These are phyloP conservation scores for Musca vetustissima DNA, from an alignment of 1,140 invertebrate genomes.

Conservation along the genomic window DNA sequence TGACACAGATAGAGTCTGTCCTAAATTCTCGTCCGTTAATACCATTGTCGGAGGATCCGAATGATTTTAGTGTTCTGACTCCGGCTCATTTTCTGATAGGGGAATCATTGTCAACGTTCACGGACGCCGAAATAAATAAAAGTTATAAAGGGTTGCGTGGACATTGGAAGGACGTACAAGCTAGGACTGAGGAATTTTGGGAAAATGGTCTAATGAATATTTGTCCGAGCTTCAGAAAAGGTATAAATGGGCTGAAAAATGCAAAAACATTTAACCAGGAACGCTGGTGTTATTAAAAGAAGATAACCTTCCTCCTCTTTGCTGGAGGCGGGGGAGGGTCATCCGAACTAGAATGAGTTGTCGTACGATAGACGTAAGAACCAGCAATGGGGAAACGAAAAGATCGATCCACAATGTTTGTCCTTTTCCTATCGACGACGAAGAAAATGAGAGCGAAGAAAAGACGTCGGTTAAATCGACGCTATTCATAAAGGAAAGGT, in stretches of 20 bases:
- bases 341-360: background rate
- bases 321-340: constrained; percentile 4
- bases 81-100: constrained; percentile 13
- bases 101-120: too few species aligned
- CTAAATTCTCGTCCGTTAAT: constrained; percentile 19
- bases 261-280: background rate
- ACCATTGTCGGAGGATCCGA: constrained; percentile 8
- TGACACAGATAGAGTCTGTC: constrained; percentile 7
- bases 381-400: constrained; percentile 15
- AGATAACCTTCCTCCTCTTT: background rate
- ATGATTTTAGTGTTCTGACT: constrained; percentile 15
- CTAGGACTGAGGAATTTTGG: constrained; percentile 8
- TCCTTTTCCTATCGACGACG: constrained; percentile 28
- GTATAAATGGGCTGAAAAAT: background rate
- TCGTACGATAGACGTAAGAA: constrained; percentile 15
- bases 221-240: background rate
- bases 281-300: constrained; percentile 1
- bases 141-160: background rate
- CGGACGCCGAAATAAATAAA: background rate
- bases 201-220: background rate
- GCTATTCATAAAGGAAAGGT: background rate
- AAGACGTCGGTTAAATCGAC: too few species aligned
- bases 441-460: background rate
- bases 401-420: constrained; percentile 27
- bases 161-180: constrained; percentile 17